Evolutionary conservation across 2,797 vertebrate species (phyloP), one percentile per base, ranked within the genome.

Genomic region (Sebastes iracundus): DNA sequence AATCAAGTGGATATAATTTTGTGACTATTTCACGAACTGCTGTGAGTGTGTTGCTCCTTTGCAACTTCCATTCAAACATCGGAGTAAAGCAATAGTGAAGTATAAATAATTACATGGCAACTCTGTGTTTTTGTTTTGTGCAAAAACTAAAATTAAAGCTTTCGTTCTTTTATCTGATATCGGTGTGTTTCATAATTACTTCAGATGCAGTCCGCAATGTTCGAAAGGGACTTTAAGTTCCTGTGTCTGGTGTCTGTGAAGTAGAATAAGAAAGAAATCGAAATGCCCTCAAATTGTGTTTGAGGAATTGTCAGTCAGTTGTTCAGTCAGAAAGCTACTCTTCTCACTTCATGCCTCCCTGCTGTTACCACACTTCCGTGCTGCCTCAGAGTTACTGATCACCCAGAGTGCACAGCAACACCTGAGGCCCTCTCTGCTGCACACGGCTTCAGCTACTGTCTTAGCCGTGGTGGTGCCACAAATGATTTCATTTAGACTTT

Each of bases 331-430:
- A 60, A 53, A 79, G 25, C 42, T 25, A 8, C 28, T 76, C 11
- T 1, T 56, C n/a, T 61, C 55, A 11, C 32, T 69, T 69, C 20
- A 42, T 30, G 46, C 5, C 30, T 61, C 73, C 66, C 42, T 58
- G 52, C 69, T 80, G 69, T 23, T 69, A 20, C 3, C 1, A 2
- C 60, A n/a, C 53, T 56, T 52, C 33, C 55, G 56, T 13, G 8
- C 75, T 23, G 32, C 53, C n/a, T 79, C 12, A 23, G 38, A 75
- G 35, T 56, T 38, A 75, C 28, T 22, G 52, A 77, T 84, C 63
- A 87, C 18, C 16, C 14, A 25, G 20, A 70, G 46, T 70, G n/a
- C 49, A 72, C 10, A 49, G 25, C 3, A 63, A 72, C 82, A 85
- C 64, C 68, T 67, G 72, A 33, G 64, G 68, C 69, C 33, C 73